Evolutionary conservation across 2,888 invertebrate species (phyloP), one percentile per base, ranked within the genome.

Genomic region (Nephrocerus scutellatus): DNA sequence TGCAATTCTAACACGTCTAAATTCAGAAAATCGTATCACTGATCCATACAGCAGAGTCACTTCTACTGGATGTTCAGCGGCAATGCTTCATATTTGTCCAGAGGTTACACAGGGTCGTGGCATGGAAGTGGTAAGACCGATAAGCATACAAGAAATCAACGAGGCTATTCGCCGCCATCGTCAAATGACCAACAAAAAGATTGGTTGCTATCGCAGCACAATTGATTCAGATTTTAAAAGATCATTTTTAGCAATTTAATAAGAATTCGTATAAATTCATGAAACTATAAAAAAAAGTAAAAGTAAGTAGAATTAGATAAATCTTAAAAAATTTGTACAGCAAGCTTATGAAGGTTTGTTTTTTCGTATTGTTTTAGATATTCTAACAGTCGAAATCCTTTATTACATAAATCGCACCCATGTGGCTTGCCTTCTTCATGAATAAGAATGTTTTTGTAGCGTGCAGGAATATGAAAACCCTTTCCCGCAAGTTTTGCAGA

Each of bases 141-240:
- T 91, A 38, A 82, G 80, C 15, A 84, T 87, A 0, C 74, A 77
- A 9, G 90, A 91, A 70, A 82, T 91, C 29, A 76, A 80, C 47
- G 91, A 91, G 69, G 89, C 84, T 0, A 72, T 91, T 54, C 71
- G 89, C 36, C 73, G 91, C 46, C 82, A 63, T 35, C 57, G 59
- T 0, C 63, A 65, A 46, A 60, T 62, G 55, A 60, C 60, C 19
- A 59, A 54, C 37, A 63, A 62, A 16, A 57, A 59, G 40, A 55
- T 66, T 36, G 68, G 68, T 3, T 52, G 53, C 9, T 62, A 62
- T 45, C 54, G 66, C 14, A 67, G 60, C 32, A 56, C 56, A 3
- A 59, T 60, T 18, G 64, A 62, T 45, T 54, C 57, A 3, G 61
- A 63, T 30, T 60, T 60, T n/a, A 51, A 58, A 3, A 54, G 60